These are phyloP conservation scores for Eurois occulta DNA, from an alignment of 2,888 invertebrate genomes.

Conservation along the genomic window DNA sequence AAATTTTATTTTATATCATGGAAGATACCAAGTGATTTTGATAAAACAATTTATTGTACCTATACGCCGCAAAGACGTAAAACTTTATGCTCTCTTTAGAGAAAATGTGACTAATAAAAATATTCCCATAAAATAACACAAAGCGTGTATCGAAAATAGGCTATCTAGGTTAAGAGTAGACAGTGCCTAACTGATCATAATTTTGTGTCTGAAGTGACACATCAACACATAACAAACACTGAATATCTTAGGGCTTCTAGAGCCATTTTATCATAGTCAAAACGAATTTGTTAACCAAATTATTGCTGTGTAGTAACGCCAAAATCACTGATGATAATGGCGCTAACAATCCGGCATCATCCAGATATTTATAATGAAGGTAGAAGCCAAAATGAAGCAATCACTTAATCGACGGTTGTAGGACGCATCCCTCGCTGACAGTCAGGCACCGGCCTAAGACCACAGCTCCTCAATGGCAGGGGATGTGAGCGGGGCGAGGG, in stretches of 20 bases:
- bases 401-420: conserved; percentile 43
- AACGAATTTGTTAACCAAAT: conserved; percentile 51
- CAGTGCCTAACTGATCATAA: conserved; percentile 8
- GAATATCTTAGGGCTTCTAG: conserved; percentile 15
- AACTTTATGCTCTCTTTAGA: conserved; percentile 43
- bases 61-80: conserved; percentile 46
- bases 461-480: conserved; percentile 38
- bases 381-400: conserved; percentile 31
- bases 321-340: conserved; percentile 24
- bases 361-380: conserved; percentile 33
- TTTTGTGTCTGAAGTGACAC: conserved; percentile 19
- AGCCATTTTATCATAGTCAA: conserved; percentile 11
- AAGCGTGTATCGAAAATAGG: conserved; percentile 9
- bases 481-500: conserved; percentile 24
- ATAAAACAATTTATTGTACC: conserved; percentile 51
- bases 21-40: conserved; percentile 43
- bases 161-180: conserved; percentile 13
- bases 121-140: conserved; percentile 42
- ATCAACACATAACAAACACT: conserved; percentile 21
- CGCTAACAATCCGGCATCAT: conserved; percentile 24
- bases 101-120: conserved; percentile 55
- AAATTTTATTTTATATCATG: conserved; percentile 39
- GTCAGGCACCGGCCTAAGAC: conserved; percentile 32
- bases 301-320: not conserved
- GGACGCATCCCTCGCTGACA: conserved; percentile 32